These are phyloP conservation scores for Caenorhabditis elegans DNA, from an alignment of 1,140 invertebrate genomes.

Conservation along the genomic window WBcel235 BX284606.5:11125501-11126000, in stretches of 20 bases:
- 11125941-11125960: neutral
- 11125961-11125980: neutral
- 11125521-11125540: neutral
- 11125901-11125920: neutral
- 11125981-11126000: slow-evolving; percentile 26
- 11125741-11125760: neutral
- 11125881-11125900: neutral
- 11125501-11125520: slow-evolving; percentile 18
- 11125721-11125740: too few species aligned
- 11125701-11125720: too few species aligned
- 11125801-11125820: neutral
- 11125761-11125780: neutral
- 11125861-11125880: neutral
- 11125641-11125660: neutral
- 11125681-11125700: neutral
- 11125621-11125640: too few species aligned
- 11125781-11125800: neutral
- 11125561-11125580: slow-evolving; percentile 2
- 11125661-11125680: neutral
- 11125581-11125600: neutral
- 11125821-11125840: neutral
- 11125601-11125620: neutral
- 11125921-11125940: neutral
- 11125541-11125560: slow-evolving; percentile 25
- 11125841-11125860: neutral